Percentiles rank a stretch among this genome's conserved stretches.
Conservation (phyloP, 2,888 invertebrate species). For the Leptothorax acervorum region DNA sequence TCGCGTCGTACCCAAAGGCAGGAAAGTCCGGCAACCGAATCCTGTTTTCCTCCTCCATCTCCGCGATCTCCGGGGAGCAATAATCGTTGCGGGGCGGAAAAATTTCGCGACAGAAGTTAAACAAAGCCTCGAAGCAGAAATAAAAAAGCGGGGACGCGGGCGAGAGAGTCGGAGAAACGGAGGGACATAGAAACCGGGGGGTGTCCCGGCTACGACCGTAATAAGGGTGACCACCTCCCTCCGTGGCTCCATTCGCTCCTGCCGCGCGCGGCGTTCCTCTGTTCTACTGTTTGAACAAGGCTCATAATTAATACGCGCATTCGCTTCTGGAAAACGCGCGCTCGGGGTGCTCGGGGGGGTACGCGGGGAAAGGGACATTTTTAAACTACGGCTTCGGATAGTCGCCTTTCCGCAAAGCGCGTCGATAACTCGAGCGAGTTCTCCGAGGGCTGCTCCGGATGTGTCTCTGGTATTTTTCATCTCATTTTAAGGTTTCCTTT, state of each 20-base stretch:
- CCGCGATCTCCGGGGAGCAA: constrained; percentile 81
- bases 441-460: constrained; percentile 56
- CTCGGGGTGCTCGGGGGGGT: constrained; percentile 48
- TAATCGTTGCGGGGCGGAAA: constrained; percentile 80
- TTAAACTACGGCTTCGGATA: constrained; percentile 68
- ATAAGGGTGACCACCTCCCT: constrained; percentile 78
- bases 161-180: constrained; percentile 63
- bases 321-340: constrained; percentile 76
- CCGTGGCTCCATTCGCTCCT: constrained; percentile 37
- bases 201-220: constrained; percentile 72
- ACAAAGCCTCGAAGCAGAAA: constrained; percentile 81
- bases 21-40: constrained; percentile 46
- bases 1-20: constrained; percentile 27
- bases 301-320: constrained; percentile 85
- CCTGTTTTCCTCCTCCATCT: constrained; percentile 66
- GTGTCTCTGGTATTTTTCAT: constrained; percentile 21
- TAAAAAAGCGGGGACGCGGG: constrained; percentile 59
- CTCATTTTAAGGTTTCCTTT: constrained; percentile 12
- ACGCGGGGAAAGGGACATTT: constrained; percentile 68
- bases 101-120: constrained; percentile 84
- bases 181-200: constrained; percentile 52
- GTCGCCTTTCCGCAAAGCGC: constrained; percentile 64
- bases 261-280: constrained; percentile 67
- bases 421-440: constrained; percentile 51
- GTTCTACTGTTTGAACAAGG: constrained; percentile 84